These are phyloP conservation scores for Rhagoletis pomonella DNA, from an alignment of 1,140 invertebrate species.

Conservation along the genomic window DNA sequence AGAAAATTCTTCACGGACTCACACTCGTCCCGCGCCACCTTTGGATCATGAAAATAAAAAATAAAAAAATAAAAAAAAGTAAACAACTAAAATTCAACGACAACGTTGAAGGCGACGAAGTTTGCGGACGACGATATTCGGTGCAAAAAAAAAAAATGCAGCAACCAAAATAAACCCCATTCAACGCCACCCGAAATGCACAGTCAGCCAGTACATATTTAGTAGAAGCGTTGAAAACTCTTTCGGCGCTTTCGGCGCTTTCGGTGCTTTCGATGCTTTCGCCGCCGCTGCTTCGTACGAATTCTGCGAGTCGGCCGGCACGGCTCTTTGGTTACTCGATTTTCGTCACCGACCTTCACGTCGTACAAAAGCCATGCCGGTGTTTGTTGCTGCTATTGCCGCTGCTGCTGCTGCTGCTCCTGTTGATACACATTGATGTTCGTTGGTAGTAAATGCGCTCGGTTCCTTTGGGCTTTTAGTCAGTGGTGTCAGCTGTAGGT, in stretches of 20 bases:
- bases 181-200: slow-evolving; percentile 20
- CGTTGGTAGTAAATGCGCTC: not conserved
- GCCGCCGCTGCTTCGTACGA: not conserved
- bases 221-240: slow-evolving; percentile 6
- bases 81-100: not conserved
- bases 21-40: not conserved
- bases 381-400: not conserved
- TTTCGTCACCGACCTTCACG: slow-evolving; percentile 40
- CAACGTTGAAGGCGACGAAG: slow-evolving; percentile 17
- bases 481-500: not conserved
- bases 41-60: not conserved
- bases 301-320: not conserved
- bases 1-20: not conserved
- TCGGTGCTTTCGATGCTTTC: slow-evolving; percentile 35
- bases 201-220: not conserved
- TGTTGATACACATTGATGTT: not conserved
- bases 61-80: not conserved
- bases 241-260: slow-evolving; percentile 45
- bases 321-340: slow-evolving; percentile 16
- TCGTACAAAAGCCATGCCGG: not conserved
- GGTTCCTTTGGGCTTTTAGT: not conserved
- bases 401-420: not conserved
- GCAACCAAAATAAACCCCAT: slow-evolving; percentile 42
- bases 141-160: slow-evolving; percentile 25
- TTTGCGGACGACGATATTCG: slow-evolving; percentile 40